Base-by-base conservation (phyloP, 2,888 invertebrate genomes). In the Tuta absoluta region DNA sequence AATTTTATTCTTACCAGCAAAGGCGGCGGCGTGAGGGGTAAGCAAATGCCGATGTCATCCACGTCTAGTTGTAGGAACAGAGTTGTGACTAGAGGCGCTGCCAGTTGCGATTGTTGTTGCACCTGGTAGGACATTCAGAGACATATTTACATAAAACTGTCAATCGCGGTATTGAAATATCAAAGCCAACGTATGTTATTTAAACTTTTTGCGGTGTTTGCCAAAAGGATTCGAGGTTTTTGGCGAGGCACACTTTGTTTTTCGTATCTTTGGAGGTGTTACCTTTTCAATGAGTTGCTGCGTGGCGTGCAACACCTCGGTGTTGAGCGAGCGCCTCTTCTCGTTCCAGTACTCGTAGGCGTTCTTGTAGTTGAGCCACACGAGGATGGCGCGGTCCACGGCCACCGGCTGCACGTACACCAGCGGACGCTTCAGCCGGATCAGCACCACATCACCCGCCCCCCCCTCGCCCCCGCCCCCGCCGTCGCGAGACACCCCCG, bases 321-420 rank as follows among this genome's bases (percentile, higher is more conserved):
- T 97, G 80, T 97, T 98, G 51, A 98, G 91, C 75, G 96, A 97
- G 5, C 97, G 95, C 4, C 99, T 92, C 86, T 99, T 99, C 84
- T 98, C 98, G 73, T 97, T 98, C 99, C 99, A 99, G 87, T 99
- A 99, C 83, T 99, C 99, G 81, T 99, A 99, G 0, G 99, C 99
- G 86, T 99, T 99, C 90, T 99, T 99, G 83, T 99, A 99, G 91
- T 99, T 99, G 69, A 99, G 92, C 99, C 99, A 99, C 58, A 99
- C 98, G 21, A 99, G 93, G 71, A 99, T 98, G 14, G 98, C 99
- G 92, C 98, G 98, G 87, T 99, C 99, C 63, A 99, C 96, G 10
- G 99, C 99, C 78, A 98, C 95, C 0, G 99, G 99, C 86, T 99
- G 99, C 65, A 99, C 96, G 89, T 98, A 98, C 69, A 99, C 95